Evolutionary conservation across 35 echinoderm and acorn worm genomes (phyloP).

Genomic region (Patiria miniata): DNA sequence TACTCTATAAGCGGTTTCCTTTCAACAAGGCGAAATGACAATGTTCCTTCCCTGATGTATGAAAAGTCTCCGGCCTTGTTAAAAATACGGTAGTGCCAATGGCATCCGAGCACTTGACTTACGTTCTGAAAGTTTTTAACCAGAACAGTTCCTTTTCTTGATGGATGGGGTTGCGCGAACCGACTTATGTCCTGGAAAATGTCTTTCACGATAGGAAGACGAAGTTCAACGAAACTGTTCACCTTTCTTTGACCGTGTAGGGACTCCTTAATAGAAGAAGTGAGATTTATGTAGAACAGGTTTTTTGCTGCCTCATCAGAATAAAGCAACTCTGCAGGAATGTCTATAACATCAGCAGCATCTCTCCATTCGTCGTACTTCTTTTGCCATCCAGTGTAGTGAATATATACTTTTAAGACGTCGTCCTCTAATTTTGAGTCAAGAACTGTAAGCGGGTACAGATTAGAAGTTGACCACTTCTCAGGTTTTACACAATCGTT

Average conservation of each 20-base stretch:
- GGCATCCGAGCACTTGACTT: neutral
- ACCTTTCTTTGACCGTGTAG: slow-evolving; percentile 21
- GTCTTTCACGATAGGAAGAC: neutral
- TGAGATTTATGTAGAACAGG: slow-evolving; percentile 17
- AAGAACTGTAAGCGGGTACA: slow-evolving; percentile 29
- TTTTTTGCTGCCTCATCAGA: slow-evolving; percentile 19
- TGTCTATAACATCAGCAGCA: slow-evolving; percentile 33
- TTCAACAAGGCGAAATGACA: slow-evolving; percentile 36
- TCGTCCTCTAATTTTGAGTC: slow-evolving; percentile 39
- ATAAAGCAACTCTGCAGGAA: slow-evolving; percentile 42
- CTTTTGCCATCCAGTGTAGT: slow-evolving; percentile 48
- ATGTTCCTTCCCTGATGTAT: slow-evolving; percentile 22
- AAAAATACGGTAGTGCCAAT: slow-evolving; percentile 41
- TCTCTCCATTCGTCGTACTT: slow-evolving; percentile 57
- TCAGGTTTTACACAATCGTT: neutral
- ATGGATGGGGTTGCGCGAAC: neutral
- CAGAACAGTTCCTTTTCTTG: slow-evolving; percentile 5
- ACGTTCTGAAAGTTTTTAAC: neutral
- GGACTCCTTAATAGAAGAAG: slow-evolving; percentile 5
- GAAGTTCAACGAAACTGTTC: slow-evolving; percentile 33
- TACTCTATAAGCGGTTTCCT: slow-evolving; percentile 40
- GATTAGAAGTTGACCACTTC: slow-evolving; percentile 22
- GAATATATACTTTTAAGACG: slow-evolving; percentile 12
- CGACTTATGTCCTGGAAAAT: slow-evolving; percentile 12
- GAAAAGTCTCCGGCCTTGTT: slow-evolving; percentile 39